These are phyloP conservation scores for Folsomia candida DNA, from an alignment of 2,888 invertebrate genomes.

Conservation along the genomic window DNA sequence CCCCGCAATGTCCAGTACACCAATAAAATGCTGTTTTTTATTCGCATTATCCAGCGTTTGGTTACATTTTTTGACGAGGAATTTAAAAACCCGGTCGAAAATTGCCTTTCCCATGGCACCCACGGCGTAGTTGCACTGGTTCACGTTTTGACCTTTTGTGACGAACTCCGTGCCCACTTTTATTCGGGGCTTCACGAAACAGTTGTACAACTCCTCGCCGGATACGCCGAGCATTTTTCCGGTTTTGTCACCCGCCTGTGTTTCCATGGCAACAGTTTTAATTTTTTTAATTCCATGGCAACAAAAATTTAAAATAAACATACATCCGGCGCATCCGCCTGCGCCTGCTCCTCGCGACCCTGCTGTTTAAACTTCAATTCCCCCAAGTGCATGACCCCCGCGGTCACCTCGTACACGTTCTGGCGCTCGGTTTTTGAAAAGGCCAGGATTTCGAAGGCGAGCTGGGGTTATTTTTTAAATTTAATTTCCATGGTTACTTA, in stretches of 20 bases:
- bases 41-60: slow-evolving; percentile 98
- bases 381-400: slow-evolving; percentile 45
- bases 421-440: slow-evolving; percentile 31
- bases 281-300: not conserved
- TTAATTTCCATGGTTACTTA: slow-evolving; percentile 3
- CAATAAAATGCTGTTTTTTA: slow-evolving; percentile 88
- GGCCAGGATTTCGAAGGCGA: slow-evolving; percentile 43
- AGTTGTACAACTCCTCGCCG: slow-evolving; percentile 82
- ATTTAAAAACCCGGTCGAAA: slow-evolving; percentile 96
- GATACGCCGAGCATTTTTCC: slow-evolving; percentile 89
- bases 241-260: slow-evolving; percentile 86
- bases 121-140: slow-evolving; percentile 83
- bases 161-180: too few relatives aligned
- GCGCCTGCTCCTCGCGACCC: slow-evolving; percentile 94
- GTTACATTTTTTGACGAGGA: slow-evolving; percentile 99
- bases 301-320: too few relatives aligned
- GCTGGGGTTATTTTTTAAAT: slow-evolving; percentile 24
- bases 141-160: slow-evolving; percentile 98
- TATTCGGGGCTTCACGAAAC: slow-evolving; percentile 94
- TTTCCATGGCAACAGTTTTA: not conserved
- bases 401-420: slow-evolving; percentile 43
- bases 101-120: slow-evolving; percentile 96
- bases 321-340: slow-evolving; percentile 23
- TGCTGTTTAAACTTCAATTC: slow-evolving; percentile 76
- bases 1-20: slow-evolving; percentile 99